Evolutionary conservation across 2,113 vertebrate genomes (phyloP).

Genomic region (Platichthys stellatus): DNA sequence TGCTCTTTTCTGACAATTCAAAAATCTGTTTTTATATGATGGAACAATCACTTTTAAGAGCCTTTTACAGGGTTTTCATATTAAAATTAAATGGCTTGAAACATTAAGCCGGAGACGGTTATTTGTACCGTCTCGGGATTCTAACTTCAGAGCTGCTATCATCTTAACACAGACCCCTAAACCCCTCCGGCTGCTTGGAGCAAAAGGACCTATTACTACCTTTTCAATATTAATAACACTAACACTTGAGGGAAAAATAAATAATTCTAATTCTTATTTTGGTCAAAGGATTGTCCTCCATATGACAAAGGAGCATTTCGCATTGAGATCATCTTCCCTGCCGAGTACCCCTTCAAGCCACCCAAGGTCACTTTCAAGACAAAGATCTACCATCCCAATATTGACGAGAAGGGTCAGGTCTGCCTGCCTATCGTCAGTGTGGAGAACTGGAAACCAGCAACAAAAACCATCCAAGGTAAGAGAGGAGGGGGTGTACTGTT

Average conservation of each 20-base stretch:
- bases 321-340: constrained; percentile 96
- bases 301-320: constrained; percentile 99
- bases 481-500: not conserved
- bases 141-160: not conserved
- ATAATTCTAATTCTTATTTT: not conserved
- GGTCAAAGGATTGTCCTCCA: constrained; percentile 88
- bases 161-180: not conserved
- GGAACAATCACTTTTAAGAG: not conserved
- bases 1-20: not conserved
- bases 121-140: too few relatives aligned
- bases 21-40: too few relatives aligned
- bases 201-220: too few relatives aligned
- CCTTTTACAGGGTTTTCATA: not conserved
- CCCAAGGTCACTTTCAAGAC: constrained; percentile 99
- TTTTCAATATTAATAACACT: not conserved
- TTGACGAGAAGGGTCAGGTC: constrained; percentile 98
- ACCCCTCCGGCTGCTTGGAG: not conserved
- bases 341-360: constrained; percentile 98
- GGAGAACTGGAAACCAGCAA: constrained; percentile 99
- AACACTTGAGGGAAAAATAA: not conserved
- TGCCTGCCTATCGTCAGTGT: constrained; percentile 96
- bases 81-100: not conserved
- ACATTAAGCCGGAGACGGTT: not conserved
- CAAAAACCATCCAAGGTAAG: constrained; percentile 94
- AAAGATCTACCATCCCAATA: constrained; percentile 99